Evolutionary conservation across 2,113 vertebrate species (phyloP).

Genomic region (Serilophus lunatus): DNA sequence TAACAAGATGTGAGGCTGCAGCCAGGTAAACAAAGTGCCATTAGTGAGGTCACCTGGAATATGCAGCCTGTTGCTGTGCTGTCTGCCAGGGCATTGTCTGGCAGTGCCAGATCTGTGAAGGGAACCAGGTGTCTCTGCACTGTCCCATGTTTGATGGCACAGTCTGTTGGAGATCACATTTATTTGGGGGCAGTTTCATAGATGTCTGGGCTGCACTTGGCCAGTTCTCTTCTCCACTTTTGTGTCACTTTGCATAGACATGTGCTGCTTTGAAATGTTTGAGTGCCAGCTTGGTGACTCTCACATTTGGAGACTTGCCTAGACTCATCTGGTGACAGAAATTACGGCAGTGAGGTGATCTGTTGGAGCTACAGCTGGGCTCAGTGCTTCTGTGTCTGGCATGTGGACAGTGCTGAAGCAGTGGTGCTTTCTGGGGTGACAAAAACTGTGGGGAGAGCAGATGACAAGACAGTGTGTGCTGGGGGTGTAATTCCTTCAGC

Average conservation of each 20-base stretch:
- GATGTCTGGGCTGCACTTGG: neutral
- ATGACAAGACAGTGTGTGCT: neutral
- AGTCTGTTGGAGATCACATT: rapidly evolving
- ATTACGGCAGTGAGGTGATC: neutral
- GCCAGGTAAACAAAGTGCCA: neutral
- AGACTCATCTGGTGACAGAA: neutral
- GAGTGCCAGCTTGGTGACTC: neutral
- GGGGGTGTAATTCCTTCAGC: neutral
- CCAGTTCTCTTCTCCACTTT: neutral
- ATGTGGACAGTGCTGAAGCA: neutral
- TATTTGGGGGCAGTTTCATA: rapidly evolving
- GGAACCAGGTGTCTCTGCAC: neutral
- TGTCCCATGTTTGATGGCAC: neutral
- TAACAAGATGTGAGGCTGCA: rapidly evolving
- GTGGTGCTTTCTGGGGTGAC: neutral
- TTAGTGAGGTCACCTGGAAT: neutral
- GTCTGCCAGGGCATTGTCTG: neutral
- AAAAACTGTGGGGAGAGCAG: neutral
- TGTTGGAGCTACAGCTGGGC: neutral
- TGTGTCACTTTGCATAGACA: neutral
- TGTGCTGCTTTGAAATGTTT: neutral
- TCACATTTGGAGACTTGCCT: neutral
- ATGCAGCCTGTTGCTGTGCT: neutral
- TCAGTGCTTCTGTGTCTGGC: neutral
- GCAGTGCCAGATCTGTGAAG: neutral